A percentile compares a stretch with the other conserved stretches of the same genome.
phyloP scores from a whole-genome alignment of 1,140 invertebrate species.

The Pogonomyrmex barbatus region DNA sequence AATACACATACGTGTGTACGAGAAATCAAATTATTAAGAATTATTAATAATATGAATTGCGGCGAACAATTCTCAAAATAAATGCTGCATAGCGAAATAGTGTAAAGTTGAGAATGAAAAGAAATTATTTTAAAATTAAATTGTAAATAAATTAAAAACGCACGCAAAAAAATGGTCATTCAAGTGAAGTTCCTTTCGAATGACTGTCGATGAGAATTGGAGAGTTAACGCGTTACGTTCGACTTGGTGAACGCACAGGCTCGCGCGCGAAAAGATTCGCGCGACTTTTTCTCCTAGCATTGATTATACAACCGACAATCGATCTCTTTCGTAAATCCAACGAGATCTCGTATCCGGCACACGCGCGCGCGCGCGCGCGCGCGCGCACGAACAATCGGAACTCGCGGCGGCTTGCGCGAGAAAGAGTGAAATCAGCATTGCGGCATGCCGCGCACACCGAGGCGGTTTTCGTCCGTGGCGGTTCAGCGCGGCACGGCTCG shows the following conservation, averaged over 20 bases:
- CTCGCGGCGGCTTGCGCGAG: slow-evolving; percentile 15
- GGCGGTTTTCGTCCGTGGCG: slow-evolving; percentile 49
- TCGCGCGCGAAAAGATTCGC: slow-evolving; percentile 5
- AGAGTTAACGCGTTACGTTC: neutral
- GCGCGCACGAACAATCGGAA: slow-evolving; percentile 56
- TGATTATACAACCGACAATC: slow-evolving; percentile 50
- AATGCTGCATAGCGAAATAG: too few relatives aligned
- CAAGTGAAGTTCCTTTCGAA: neutral
- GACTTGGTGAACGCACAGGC: neutral
- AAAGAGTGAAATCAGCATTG: slow-evolving; percentile 58
- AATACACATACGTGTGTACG: too few relatives aligned
- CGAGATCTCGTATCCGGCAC: slow-evolving; percentile 57
- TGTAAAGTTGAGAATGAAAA: neutral
- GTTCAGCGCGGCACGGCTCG: neutral
- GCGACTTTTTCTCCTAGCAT: slow-evolving; percentile 16
- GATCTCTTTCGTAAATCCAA: slow-evolving; percentile 51
- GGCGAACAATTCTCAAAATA: too few relatives aligned
- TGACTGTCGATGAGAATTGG: neutral
- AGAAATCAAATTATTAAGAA: too few relatives aligned
- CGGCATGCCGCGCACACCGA: slow-evolving; percentile 29
- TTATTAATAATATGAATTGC: too few relatives aligned
- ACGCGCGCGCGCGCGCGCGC: slow-evolving; percentile 16
- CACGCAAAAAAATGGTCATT: neutral
- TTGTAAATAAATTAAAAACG: neutral
- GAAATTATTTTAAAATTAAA: neutral